Base-by-base conservation (phyloP, 2,888 invertebrate genomes). In the Merodon equestris region DNA sequence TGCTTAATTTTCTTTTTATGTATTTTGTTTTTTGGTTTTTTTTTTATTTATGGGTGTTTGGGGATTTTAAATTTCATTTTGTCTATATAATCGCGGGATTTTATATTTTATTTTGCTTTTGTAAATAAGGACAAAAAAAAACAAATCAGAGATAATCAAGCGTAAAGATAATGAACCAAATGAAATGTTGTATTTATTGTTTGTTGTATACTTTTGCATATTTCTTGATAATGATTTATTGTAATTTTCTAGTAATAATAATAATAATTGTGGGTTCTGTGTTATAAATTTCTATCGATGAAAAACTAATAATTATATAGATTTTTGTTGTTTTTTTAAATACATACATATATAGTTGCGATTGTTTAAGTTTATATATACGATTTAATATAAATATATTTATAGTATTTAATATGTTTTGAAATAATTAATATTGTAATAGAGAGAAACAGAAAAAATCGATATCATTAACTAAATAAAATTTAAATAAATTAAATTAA, bases 1-100 rank as follows among this genome's bases (percentile, higher is more conserved):
- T 85, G 85, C 44, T 70, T 79, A 75, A 40, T 47, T 71, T 74
- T 27, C 48, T 70, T 17, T 82, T 84, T 82, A 70, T 3, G 9
- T 40, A 9, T 40, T 40, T n/a, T 40, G 10, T n/a, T 40, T 36
- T 36, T 36, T 36, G 7, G 36, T n/a, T n/a, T n/a, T n/a, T n/a
- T n/a, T n/a, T 85, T 85, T 85, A 85, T 84, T 85, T 84, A 84
- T 84, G 87, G 85, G 84, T 86, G 85, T 85, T 19, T 53, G 86
- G 85, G 86, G 87, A 81, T 85, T 85, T 83, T 27, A 27, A n/a
- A 85, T 87, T 86, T 85, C 84, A 75, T 3, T 27, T 27, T 63
- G 73, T 73, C 18, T 76, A 56, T 54, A 42, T 74, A 51, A 73
- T 75, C 74, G 45, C 79, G 75, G 77, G 79, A 83, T 81, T 66